Conservation (phyloP, 2,113 vertebrate species). For the Ochotona curzoniae region DNA sequence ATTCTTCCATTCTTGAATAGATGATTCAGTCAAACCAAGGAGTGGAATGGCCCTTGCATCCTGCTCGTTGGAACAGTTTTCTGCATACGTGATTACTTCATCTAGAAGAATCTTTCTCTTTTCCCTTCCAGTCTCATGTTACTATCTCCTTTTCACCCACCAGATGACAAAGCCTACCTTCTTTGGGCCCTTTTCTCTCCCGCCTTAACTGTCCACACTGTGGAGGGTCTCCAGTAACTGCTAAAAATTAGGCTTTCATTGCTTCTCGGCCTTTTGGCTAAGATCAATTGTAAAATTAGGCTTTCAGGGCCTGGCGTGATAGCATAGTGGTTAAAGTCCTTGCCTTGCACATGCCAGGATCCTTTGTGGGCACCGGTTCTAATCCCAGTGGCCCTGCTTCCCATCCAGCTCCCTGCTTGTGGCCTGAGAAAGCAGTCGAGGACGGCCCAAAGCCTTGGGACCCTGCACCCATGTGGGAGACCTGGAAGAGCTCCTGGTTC, state of each 20-base stretch:
- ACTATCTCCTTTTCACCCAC: not conserved
- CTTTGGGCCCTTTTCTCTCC: not conserved
- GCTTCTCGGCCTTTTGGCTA: not conserved
- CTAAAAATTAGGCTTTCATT: not conserved
- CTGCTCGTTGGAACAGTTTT: not conserved
- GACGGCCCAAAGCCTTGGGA: too few relatives aligned
- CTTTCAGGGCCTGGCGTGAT: too few relatives aligned
- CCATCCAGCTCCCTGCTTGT: too few relatives aligned
- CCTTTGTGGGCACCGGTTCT: too few relatives aligned
- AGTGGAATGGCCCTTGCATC: not conserved
- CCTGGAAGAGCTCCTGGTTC: too few relatives aligned
- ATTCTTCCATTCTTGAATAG: not conserved
- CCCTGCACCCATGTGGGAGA: too few relatives aligned
- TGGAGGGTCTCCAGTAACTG: not conserved
- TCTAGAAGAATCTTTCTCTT: not conserved
- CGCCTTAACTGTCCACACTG: accelerated
- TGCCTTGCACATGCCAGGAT: too few relatives aligned
- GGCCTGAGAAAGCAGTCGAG: too few relatives aligned
- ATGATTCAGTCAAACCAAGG: not conserved
- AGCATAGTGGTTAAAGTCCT: too few relatives aligned
- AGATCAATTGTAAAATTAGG: too few relatives aligned
- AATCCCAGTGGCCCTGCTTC: too few relatives aligned
- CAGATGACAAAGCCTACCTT: not conserved
- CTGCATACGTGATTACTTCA: not conserved
- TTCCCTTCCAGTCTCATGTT: not conserved